Conservation (phyloP, 2,113 vertebrate genomes). For the Tragelaphus imberbis region DNA sequence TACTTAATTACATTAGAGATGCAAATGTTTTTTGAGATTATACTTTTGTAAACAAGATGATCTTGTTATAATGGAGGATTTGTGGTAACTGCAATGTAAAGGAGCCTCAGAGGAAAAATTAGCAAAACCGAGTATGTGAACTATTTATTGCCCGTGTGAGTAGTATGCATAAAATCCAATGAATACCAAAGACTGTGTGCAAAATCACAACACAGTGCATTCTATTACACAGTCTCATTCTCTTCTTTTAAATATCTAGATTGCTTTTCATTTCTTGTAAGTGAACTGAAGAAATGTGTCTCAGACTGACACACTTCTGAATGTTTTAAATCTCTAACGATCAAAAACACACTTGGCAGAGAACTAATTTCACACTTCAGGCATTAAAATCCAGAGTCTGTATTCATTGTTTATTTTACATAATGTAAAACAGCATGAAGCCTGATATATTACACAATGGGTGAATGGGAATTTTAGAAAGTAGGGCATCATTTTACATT, state of each 20-base stretch:
- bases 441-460: constrained; percentile 51
- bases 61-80: constrained; percentile 78
- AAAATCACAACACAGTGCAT: not conserved
- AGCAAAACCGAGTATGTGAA: constrained; percentile 53
- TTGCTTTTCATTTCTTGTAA: constrained; percentile 60
- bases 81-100: constrained; percentile 66
- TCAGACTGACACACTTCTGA: constrained; percentile 50
- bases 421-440: constrained; percentile 66
- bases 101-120: constrained; percentile 66
- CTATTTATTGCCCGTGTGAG: constrained; percentile 45
- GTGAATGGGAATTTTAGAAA: constrained; percentile 58
- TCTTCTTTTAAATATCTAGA: constrained; percentile 51
- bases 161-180: constrained; percentile 54
- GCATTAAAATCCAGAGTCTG: constrained; percentile 50
- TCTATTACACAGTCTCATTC: constrained; percentile 11
- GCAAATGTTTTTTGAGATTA: constrained; percentile 79
- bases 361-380: constrained; percentile 77
- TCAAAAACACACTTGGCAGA: constrained; percentile 42
- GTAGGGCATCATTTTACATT: constrained; percentile 65
- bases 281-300: constrained; percentile 42
- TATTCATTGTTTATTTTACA: constrained; percentile 74
- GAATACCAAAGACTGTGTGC: constrained; percentile 22
- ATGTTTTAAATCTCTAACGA: constrained; percentile 68
- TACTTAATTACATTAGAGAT: constrained; percentile 81
- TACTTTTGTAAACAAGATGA: constrained; percentile 77